Evolutionary conservation across 1,140 invertebrate species (phyloP), one percentile per base, ranked within the genome.

Genomic region (Phenacoccus solenopsis): DNA sequence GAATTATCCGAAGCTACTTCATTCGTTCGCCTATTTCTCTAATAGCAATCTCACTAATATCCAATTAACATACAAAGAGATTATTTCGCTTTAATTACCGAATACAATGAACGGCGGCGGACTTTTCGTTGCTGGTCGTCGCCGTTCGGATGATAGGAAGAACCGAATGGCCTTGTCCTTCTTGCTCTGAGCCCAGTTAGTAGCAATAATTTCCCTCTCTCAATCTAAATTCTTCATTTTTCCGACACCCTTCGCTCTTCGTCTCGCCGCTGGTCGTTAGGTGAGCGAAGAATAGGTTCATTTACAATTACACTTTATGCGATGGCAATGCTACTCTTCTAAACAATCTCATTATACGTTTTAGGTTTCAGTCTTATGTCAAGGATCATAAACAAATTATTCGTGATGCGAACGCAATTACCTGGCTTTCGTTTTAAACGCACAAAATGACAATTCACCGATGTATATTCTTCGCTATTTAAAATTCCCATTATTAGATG

Each of bases 381-480:
- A 64, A 64, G 59, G 59, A 64, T 64, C 59, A 64, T 27, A 64
- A 27, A 64, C 59, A 64, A 64, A 64, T 64, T 64, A 64, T 64
- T 64, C 59, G 59, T 64, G 59, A 64, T 64, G 59, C 59, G 59
- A 64, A 64, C 59, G 59, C 59, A 64, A 64, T 64, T 64, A 64
- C 59, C 22, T 64, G 21, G 59, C 25, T 64, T 64, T 27, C 25
- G 13, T 64, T 64, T 64, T 27, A 27, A 27, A 64, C 20, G n/a
- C 32, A 64, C 59, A 27, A 64, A 64, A 64, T 64, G 59, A 64
- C 59, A 64, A 64, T 49, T 49, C 38, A 10, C 12, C 13, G 38
- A 3, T 49, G 38, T 49, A 49, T 49, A 49, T 49, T 49, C 20
- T n/a, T 49, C 12, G 16, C 16, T 49, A 49, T 49, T 49, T 49